phyloP scores from a whole-genome alignment of 2,113 vertebrate genomes.

The Tinamus guttatus region DNA sequence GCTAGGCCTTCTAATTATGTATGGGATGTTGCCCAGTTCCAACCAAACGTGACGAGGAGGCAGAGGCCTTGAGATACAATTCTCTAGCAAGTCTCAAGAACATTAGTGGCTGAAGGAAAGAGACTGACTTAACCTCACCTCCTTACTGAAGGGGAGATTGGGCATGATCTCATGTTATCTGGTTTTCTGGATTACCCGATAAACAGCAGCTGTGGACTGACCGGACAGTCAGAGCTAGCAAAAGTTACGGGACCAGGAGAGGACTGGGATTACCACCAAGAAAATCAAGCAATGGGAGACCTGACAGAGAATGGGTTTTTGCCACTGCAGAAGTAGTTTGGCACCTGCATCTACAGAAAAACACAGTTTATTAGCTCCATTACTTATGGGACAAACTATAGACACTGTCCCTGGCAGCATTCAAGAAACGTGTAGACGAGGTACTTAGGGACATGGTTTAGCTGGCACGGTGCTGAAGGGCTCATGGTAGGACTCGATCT shows the following conservation, averaged over 20 bases:
- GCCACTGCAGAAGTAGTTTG: background rate
- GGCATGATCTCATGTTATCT: background rate
- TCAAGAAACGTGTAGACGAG: too few relatives aligned
- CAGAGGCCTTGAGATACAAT: background rate
- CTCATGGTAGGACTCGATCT: too few relatives aligned
- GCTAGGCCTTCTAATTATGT: background rate
- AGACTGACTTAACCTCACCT: background rate
- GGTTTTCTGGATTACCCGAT: background rate
- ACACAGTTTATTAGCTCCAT: background rate
- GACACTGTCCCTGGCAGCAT: too few relatives aligned
- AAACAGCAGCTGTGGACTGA: accelerated
- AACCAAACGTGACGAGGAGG: background rate
- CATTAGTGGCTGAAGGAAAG: accelerated
- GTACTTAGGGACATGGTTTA: too few relatives aligned
- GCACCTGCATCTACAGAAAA: background rate
- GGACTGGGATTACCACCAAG: background rate
- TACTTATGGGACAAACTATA: background rate
- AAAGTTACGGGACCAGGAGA: background rate
- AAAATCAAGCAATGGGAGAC: background rate
- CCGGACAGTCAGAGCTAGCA: background rate
- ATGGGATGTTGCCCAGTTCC: background rate
- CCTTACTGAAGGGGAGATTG: background rate
- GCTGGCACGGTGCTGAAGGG: too few relatives aligned
- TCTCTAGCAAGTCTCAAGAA: background rate
- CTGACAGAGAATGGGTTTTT: background rate